Conservation (phyloP, 2,797 vertebrate species). For the Hephaestus fuliginosus region DNA sequence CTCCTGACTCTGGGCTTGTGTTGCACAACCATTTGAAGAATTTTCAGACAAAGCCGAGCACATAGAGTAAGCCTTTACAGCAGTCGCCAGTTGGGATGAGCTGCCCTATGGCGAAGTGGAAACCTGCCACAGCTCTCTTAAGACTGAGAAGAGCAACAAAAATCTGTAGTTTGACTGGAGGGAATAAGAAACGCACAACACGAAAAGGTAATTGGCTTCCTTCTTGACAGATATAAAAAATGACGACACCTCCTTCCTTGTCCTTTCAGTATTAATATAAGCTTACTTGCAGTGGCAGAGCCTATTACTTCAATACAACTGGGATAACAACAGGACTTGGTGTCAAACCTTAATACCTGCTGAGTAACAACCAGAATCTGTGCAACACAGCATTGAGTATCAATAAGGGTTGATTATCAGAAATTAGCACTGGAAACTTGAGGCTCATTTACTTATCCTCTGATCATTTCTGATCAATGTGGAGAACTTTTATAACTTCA, state of each 20-base stretch:
- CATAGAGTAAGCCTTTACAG: constrained; percentile 36
- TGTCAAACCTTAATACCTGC: background rate
- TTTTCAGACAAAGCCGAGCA: constrained; percentile 52
- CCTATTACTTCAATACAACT: background rate
- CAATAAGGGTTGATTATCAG: background rate
- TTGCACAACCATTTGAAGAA: constrained; percentile 66
- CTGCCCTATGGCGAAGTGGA: constrained; percentile 25
- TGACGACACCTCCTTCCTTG: background rate
- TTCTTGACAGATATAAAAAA: constrained; percentile 31
- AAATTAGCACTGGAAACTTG: background rate
- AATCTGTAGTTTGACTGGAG: constrained; percentile 35
- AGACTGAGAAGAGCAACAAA: constrained; percentile 28
- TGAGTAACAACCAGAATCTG: constrained; percentile 1
- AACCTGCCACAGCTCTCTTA: constrained; percentile 35
- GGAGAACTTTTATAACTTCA: background rate
- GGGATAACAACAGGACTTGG: background rate
- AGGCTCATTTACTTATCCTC: background rate
- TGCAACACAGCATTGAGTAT: background rate
- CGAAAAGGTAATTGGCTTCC: constrained; percentile 7
- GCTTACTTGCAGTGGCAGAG: background rate
- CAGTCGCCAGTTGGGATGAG: constrained; percentile 20
- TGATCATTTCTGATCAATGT: background rate
- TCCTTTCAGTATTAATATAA: background rate
- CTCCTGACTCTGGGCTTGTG: constrained; percentile 54
- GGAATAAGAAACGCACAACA: constrained; percentile 33